phyloP scores from a whole-genome alignment of 23 tunicate genomes.

The Corella eumyota region DNA sequence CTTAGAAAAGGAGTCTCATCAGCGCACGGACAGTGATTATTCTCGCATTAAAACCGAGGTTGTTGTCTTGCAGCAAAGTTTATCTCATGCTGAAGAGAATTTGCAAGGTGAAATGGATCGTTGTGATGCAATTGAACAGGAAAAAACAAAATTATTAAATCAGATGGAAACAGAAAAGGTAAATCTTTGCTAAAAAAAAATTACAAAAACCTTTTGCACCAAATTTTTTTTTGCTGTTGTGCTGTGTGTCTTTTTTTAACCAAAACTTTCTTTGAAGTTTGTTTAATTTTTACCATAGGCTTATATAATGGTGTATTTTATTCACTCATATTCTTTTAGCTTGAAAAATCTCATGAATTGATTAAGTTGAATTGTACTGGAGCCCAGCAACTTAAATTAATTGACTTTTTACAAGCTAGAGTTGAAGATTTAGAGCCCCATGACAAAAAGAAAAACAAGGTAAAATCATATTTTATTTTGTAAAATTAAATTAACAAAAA shows the following conservation, averaged over 20 bases:
- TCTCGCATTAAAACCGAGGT: constrained; percentile 4
- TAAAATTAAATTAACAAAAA: not conserved
- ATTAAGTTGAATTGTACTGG: constrained; percentile 67
- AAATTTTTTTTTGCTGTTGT: too few relatives aligned
- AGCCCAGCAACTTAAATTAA: constrained; percentile 69
- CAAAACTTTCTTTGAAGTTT: too few relatives aligned
- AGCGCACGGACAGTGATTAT: constrained; percentile 14
- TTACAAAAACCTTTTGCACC: too few relatives aligned
- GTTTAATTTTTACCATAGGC: too few relatives aligned
- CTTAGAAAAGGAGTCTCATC: constrained; percentile 36
- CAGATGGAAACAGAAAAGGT: constrained; percentile 68
- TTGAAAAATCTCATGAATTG: constrained; percentile 68
- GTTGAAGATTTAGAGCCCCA: constrained; percentile 61
- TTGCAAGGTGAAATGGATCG: constrained; percentile 43
- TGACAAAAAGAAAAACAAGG: constrained; percentile 84
- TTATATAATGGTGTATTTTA: not conserved
- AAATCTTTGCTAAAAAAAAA: too few relatives aligned
- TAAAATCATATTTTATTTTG: not conserved
- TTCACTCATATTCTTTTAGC: constrained; percentile 11
- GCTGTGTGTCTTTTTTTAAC: too few relatives aligned
- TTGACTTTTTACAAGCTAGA: constrained; percentile 80
- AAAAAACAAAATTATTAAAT: constrained; percentile 53
- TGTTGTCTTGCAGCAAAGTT: constrained; percentile 9
- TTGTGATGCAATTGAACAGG: constrained; percentile 52
- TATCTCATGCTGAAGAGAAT: constrained; percentile 21